Conservation (phyloP, 2,888 invertebrate genomes). For the Clostera curtula region DNA sequence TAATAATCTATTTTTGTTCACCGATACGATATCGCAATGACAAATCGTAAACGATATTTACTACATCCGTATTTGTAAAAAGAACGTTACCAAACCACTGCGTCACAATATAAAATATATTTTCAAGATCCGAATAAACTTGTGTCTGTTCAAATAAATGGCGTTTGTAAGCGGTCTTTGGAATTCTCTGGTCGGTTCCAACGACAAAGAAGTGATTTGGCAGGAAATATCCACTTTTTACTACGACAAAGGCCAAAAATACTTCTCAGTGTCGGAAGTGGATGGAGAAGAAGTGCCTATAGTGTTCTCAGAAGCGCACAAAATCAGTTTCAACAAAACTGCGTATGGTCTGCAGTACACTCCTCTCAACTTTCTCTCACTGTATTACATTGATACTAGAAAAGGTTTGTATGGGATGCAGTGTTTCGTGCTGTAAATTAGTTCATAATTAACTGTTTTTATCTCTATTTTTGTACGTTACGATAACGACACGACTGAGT, state of each 20-base stretch:
- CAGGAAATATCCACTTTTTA: slow-evolving; percentile 67
- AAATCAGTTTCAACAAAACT: slow-evolving; percentile 57
- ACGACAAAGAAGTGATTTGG: slow-evolving; percentile 55
- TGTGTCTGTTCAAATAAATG: slow-evolving; percentile 43
- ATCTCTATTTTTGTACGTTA: no score
- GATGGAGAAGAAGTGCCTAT: slow-evolving; percentile 77
- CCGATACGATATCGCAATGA: no score
- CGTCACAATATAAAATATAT: slow-evolving; percentile 19
- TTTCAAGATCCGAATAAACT: slow-evolving; percentile 27
- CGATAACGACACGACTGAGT: no score
- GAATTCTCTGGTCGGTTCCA: slow-evolving; percentile 63
- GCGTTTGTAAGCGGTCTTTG: slow-evolving; percentile 68
- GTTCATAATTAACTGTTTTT: no score
- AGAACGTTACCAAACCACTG: slow-evolving; percentile 15
- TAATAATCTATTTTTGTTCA: no score
- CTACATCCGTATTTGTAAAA: no score
- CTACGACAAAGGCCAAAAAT: slow-evolving; percentile 75
- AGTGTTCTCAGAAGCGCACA: slow-evolving; percentile 73
- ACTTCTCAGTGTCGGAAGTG: slow-evolving; percentile 78
- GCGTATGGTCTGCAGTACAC: slow-evolving; percentile 72
- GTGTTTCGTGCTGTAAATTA: neutral
- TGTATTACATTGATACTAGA: slow-evolving; percentile 77
- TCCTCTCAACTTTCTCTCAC: slow-evolving; percentile 76
- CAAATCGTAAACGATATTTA: no score
- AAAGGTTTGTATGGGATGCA: slow-evolving; percentile 73